These are phyloP conservation scores for Pristis pectinata DNA, from an alignment of 2,797 vertebrate genomes.

Conservation along the genomic window DNA sequence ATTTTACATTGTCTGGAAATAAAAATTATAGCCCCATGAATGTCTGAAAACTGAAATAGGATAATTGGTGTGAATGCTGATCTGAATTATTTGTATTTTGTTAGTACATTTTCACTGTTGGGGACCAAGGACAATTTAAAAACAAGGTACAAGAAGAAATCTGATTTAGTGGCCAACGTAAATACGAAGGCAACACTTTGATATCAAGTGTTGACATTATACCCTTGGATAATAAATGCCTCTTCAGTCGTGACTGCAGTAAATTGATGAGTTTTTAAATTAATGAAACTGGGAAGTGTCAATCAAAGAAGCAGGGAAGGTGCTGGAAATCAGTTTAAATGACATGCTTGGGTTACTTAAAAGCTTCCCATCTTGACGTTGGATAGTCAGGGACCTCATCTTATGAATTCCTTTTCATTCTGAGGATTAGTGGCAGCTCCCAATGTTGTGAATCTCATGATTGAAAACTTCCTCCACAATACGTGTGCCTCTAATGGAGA, in stretches of 20 bases:
- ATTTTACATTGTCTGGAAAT: not conserved
- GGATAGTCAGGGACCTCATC: not conserved
- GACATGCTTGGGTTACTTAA: constrained; percentile 8
- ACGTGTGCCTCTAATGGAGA: not conserved
- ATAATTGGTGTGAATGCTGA: not conserved
- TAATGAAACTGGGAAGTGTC: not conserved
- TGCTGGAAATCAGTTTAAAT: not conserved
- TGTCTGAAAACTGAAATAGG: not conserved
- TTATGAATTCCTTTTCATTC: not conserved
- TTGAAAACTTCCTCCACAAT: not conserved
- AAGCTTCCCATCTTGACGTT: not conserved
- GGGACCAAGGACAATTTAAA: not conserved
- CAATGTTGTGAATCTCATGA: not conserved
- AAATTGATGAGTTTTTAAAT: not conserved
- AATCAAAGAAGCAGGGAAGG: not conserved
- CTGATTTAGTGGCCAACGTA: not conserved
- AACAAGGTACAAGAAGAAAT: not conserved
- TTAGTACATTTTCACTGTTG: not conserved
- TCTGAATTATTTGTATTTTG: not conserved
- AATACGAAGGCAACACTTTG: not conserved
- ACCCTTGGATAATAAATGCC: not conserved
- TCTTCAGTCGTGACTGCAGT: not conserved
- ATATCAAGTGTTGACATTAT: not conserved
- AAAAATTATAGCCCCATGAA: not conserved
- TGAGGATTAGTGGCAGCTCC: not conserved